A percentile compares a stretch with the other conserved stretches of the same genome.
Conservation (phyloP, 1,140 invertebrate species). For the Scaptomyza pallida region DNA sequence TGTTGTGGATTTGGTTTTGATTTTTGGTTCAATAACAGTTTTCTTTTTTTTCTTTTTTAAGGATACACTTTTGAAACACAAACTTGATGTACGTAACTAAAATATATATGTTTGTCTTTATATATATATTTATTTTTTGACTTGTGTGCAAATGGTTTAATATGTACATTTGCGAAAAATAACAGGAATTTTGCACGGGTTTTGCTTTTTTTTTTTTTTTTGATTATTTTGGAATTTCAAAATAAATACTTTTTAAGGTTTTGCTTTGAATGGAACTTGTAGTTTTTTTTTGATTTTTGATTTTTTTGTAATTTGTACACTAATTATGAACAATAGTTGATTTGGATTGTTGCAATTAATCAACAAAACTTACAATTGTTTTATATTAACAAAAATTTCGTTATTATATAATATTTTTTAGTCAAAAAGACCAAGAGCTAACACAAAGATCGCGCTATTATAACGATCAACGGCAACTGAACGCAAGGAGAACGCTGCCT, state of each 20-base stretch:
- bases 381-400: conserved; percentile 72
- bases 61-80: conserved; percentile 33
- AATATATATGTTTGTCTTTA: background rate
- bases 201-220: conserved; percentile 26
- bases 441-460: conserved; percentile 84
- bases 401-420: conserved; percentile 83
- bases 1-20: background rate
- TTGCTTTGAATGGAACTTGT: conserved; percentile 11
- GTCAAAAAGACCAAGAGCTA: conserved; percentile 83
- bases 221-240: conserved; percentile 39
- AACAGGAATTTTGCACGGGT: conserved; percentile 23
- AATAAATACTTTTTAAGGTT: conserved; percentile 4
- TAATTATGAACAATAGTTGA: conserved; percentile 39
- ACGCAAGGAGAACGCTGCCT: conserved; percentile 82
- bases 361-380: conserved; percentile 81
- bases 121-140: conserved; percentile 1
- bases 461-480: conserved; percentile 84
- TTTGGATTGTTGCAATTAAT: conserved; percentile 71
- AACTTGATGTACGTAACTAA: conserved; percentile 1
- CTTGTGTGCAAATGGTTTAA: conserved; percentile 19
- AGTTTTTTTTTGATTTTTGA: conserved; percentile 8
- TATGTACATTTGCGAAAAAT: conserved; percentile 31
- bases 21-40: conserved; percentile 13
- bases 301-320: conserved; percentile 21
- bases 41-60: conserved; percentile 21